Evolutionary conservation across 1,140 invertebrate species (phyloP), one percentile per base, ranked within the genome.

Genomic region (Tachypleus tridentatus): DNA sequence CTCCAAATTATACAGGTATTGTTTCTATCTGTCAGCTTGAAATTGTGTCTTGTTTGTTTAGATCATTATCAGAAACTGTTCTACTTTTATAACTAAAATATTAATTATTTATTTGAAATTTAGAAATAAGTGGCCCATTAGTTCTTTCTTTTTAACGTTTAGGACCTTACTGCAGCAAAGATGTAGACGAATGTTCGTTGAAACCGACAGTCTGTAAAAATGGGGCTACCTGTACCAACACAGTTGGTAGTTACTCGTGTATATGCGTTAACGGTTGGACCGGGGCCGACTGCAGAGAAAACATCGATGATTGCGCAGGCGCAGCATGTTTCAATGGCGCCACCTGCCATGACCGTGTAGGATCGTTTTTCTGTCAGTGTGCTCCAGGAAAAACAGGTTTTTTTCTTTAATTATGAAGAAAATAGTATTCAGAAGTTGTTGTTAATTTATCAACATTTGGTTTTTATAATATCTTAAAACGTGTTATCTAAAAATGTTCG

Each of bases 211-310:
- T 93, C 2, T 97, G 93, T 71, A 89, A 93, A 77, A 97, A 97
- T 76, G 92, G 92, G 0, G 93, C 91, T 3, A 97, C 93, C 3
- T 97, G 93, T 74, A 92, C 88, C 51, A 97, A 97, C 79, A 87
- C 88, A 0, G 80, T 85, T 48, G 91, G 92, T 54, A 86, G 89
- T 5, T 97, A 89, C 78, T 89, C 88, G 1, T 98, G 95, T 78
- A 96, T 97, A 73, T 98, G 95, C 76, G 92, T 95, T 51, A 96
- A 94, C 73, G 93, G 93, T 11, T 96, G 92, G 91, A 89, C 88
- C 0, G 93, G 92, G 4, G 81, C 86, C 0, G 89, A 94, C 73
- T 97, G 93, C 76, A 89, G 88, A 29, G 83, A 87, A 71, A 96
- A 97, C 79, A 93, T 94, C 71, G 91, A 96, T 76, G 93, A 97